A percentile compares a stretch with the other conserved stretches of the same genome.
phyloP scores from a whole-genome alignment of 2,113 vertebrate genomes.

The Harpagus bidentatus region DNA sequence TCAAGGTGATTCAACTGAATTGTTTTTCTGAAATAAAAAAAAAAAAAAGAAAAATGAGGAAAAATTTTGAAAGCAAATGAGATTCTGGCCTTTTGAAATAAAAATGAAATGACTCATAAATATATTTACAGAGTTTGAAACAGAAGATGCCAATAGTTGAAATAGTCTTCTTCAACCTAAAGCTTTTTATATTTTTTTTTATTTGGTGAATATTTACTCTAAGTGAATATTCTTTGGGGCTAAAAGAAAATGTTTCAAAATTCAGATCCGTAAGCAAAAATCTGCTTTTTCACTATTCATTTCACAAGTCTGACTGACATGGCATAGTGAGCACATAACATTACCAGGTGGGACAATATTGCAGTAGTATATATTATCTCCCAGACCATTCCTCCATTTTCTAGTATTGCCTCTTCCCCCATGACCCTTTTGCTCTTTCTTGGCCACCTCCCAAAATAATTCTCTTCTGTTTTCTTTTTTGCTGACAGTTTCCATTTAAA shows the following conservation, averaged over 20 bases:
- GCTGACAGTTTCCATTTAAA: conserved; percentile 60
- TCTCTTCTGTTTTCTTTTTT: conserved; percentile 59
- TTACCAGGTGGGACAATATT: background rate
- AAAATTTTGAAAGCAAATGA: background rate
- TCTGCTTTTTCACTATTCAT: background rate
- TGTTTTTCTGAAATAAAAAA: background rate
- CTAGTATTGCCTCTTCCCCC: background rate
- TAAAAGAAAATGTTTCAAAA: background rate
- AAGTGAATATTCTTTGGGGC: background rate
- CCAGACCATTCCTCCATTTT: background rate
- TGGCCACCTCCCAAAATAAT: conserved; percentile 49
- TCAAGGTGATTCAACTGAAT: background rate
- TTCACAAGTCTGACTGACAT: background rate
- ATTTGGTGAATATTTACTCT: background rate
- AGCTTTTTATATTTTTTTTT: accelerated
- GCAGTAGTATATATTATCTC: background rate
- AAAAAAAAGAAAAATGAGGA: background rate
- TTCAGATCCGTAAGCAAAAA: background rate
- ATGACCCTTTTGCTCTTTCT: conserved; percentile 8
- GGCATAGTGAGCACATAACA: background rate
- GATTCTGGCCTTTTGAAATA: background rate
- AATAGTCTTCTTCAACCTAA: background rate
- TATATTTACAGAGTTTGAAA: background rate
- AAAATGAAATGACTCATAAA: background rate
- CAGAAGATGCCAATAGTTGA: background rate